These are phyloP conservation scores for Drosophila mojavensis DNA, from an alignment of 1,140 invertebrate genomes.

Conservation along the genomic window DNA sequence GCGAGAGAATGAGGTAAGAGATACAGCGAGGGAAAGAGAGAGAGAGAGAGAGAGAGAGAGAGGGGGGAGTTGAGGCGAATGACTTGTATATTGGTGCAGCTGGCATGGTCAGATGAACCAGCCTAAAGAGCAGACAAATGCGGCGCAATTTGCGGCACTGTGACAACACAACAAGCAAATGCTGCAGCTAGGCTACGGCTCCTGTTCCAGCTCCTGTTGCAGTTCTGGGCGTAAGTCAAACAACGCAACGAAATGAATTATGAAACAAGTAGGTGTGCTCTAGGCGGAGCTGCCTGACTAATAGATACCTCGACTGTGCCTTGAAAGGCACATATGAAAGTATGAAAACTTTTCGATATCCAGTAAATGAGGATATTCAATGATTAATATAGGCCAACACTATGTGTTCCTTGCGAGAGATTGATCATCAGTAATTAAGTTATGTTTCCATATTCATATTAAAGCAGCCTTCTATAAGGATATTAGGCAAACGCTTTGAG, in stretches of 20 bases:
- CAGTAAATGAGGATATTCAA: too few relatives aligned
- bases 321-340: too few relatives aligned
- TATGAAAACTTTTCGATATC: too few relatives aligned
- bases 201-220: not conserved
- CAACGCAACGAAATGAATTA: slow-evolving; percentile 81
- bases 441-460: too few relatives aligned
- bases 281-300: too few relatives aligned
- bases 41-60: not conserved
- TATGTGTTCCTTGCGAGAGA: too few relatives aligned
- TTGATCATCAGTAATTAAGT: too few relatives aligned
- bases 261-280: slow-evolving; percentile 40
- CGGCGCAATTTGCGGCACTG: slow-evolving; percentile 74
- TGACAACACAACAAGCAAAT: slow-evolving; percentile 58
- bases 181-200: slow-evolving; percentile 19
- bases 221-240: slow-evolving; percentile 66
- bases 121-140: slow-evolving; percentile 71
- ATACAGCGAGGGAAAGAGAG: not conserved
- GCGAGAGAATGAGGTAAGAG: not conserved
- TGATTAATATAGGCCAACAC: too few relatives aligned
- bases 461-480: too few relatives aligned
- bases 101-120: slow-evolving; percentile 26
- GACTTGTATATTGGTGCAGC: slow-evolving; percentile 69
- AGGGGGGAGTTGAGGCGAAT: slow-evolving; percentile 53
- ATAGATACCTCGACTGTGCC: too few relatives aligned
- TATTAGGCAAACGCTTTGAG: too few relatives aligned